Evolutionary conservation across 2,113 vertebrate genomes (phyloP).

Genomic region (Arenaria interpres): DNA sequence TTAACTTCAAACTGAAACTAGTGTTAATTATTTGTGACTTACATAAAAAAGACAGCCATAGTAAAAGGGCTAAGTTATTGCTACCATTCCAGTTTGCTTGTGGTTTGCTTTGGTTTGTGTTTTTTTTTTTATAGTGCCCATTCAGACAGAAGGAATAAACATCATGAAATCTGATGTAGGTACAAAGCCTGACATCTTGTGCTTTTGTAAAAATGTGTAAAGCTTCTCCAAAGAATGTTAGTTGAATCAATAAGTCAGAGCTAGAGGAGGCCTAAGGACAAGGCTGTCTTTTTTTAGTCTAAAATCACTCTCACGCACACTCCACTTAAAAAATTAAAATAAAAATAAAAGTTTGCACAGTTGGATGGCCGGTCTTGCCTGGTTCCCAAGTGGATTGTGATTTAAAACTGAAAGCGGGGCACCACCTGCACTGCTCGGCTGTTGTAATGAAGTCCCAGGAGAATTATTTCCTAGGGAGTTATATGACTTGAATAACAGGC

Average conservation of each 20-base stretch:
- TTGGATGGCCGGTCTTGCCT: conserved; percentile 6
- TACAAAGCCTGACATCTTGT: neutral
- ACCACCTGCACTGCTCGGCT: conserved; percentile 9
- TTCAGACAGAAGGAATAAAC: conserved; percentile 19
- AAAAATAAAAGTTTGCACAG: neutral
- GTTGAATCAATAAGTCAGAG: neutral
- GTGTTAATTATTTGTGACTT: neutral
- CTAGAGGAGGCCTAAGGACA: neutral
- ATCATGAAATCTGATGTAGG: neutral
- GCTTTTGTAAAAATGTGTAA: neutral
- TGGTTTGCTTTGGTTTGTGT: neutral
- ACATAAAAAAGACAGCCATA: neutral
- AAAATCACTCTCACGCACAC: neutral
- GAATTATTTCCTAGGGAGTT: conserved; percentile 44
- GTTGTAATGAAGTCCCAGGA: conserved; percentile 20
- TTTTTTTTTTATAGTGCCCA: neutral
- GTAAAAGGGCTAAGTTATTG: neutral
- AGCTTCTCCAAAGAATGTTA: neutral
- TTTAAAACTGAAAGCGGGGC: conserved; percentile 31
- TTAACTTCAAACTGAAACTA: neutral
- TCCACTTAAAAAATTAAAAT: neutral
- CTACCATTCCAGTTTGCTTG: neutral
- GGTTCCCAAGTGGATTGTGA: conserved; percentile 1
- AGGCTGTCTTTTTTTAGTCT: neutral
- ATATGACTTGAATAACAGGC: conserved; percentile 5